Evolutionary conservation across 2,888 invertebrate species (phyloP), one percentile per base, ranked within the genome.

Genomic region (Mycalesis mineus): DNA sequence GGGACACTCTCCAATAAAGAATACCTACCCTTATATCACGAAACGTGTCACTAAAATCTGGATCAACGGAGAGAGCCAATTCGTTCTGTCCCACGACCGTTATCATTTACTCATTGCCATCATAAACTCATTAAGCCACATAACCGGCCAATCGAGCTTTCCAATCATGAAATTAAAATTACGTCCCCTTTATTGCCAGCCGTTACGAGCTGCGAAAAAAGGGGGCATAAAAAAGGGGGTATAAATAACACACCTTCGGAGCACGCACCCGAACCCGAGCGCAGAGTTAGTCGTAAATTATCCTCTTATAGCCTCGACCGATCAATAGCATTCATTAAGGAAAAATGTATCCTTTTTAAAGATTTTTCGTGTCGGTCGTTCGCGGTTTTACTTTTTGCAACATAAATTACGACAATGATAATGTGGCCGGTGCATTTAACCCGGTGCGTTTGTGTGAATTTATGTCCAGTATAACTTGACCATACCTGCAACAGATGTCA

Each of bases 121-220:
- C 76, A 84, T 89, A 88, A 88, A 89, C 86, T 88, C 86, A 88
- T 89, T 89, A 88, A 82, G 79, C 77, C 84, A 80, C 84, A 85
- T 86, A 88, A 87, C 85, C 77, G 82, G 76, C 83, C 87, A 85
- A 88, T 88, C 88, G 82, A 88, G 88, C 86, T 88, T 88, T 87
- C 87, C 88, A 88, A 88, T 89, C 88, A 87, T 83, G 88, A 85
- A 88, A 88, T 88, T 88, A 88, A 88, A 88, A 88, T 87, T 80
- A 86, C 82, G 86, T 88, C 87, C 87, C 85, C 81, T 88, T 89
- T 88, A 89, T 80, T 71, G 73, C 83, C 72, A 70, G 79, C 82
- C 79, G 88, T 89, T 89, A 89, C 88, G 89, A 89, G 88, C 89
- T 89, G 89, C 89, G 88, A 89, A 89, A 89, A 89, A 89, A 89